Base-by-base conservation (phyloP, 1,140 invertebrate genomes). In the Drosophila parvula region DNA sequence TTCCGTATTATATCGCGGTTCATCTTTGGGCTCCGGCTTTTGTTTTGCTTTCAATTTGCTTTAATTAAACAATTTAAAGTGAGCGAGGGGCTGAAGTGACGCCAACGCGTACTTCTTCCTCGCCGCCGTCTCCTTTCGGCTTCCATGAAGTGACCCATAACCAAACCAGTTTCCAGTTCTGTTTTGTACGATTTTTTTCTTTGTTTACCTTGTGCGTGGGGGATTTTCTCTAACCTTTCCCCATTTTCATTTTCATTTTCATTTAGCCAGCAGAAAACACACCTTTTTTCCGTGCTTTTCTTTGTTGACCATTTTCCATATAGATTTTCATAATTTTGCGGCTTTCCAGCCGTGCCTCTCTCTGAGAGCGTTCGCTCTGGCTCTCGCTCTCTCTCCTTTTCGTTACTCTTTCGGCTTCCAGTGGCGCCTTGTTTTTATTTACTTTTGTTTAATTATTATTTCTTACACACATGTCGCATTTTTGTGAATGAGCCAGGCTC, bases 241-340 rank as follows among this genome's bases (percentile, higher is more conserved):
- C 47, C 51, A 59, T 67, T 74, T 78, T 82, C 69, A 62, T 67
- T 74, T 78, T 82, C 69, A 62, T 64, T 70, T 82, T 80, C 65
- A 67, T 73, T 84, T 77, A 68, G 34, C 43, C 43, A 76, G 56
- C 75, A 50, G 28, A 38, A 43, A 51, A 67, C 64, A 73, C 75
- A 58, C 61, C 38, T 50, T 38, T 55, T 69, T 40, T 65, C 27
- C 60, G 22, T 71, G 41, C 47, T 76, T 78, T 78, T 56, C 58
- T 61, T 76, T 71, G 60, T 27, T 56, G 62, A 67, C 74, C 84
- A 76, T 90, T 89, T 89, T 74, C 85, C 81, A 90, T 83, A 85
- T 89, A 73, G 84, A 84, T 88, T 89, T 89, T 83, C 73, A 89
- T 89, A 88, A 74, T 89, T 88, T 71, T 74, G 63, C 84, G 44